A percentile compares a stretch with the other conserved stretches of the same genome.
phyloP scores from a whole-genome alignment of 2,113 vertebrate genomes.

The Spizaetus ornatus region DNA sequence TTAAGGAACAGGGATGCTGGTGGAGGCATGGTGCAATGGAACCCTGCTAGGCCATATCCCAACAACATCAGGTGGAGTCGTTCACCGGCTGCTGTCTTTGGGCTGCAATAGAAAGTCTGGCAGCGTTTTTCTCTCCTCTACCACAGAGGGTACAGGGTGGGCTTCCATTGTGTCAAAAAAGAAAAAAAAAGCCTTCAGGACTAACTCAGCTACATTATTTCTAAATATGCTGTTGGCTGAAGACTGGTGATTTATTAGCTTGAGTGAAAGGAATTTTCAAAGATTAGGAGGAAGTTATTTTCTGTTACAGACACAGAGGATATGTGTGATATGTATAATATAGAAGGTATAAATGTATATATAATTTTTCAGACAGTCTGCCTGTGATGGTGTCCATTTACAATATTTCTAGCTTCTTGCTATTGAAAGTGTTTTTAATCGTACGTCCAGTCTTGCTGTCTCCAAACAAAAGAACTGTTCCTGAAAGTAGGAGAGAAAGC shows the following conservation, averaged over 20 bases:
- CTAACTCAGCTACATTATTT: not conserved
- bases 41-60: not conserved
- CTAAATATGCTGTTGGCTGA: not conserved
- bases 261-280: not conserved
- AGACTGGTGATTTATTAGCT: not conserved
- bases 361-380: not conserved
- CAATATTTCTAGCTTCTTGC: not conserved
- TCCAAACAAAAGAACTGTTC: not conserved
- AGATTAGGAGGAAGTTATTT: not conserved
- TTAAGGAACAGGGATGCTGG: not conserved
- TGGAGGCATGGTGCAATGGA: accelerated
- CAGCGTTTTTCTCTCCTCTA: not conserved
- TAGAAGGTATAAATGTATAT: not conserved
- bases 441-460: not conserved
- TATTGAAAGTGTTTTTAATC: not conserved
- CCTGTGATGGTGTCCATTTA: not conserved
- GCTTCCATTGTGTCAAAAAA: not conserved
- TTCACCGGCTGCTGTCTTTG: not conserved
- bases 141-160: not conserved
- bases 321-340: not conserved
- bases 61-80: not conserved
- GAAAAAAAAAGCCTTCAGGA: not conserved
- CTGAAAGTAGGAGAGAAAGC: not conserved
- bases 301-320: not conserved
- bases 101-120: not conserved